A percentile compares a stretch with the other conserved stretches of the same genome.
Evolutionary conservation across 2,797 vertebrate genomes (phyloP).

Genomic region (Choloepus didactylus): DNA sequence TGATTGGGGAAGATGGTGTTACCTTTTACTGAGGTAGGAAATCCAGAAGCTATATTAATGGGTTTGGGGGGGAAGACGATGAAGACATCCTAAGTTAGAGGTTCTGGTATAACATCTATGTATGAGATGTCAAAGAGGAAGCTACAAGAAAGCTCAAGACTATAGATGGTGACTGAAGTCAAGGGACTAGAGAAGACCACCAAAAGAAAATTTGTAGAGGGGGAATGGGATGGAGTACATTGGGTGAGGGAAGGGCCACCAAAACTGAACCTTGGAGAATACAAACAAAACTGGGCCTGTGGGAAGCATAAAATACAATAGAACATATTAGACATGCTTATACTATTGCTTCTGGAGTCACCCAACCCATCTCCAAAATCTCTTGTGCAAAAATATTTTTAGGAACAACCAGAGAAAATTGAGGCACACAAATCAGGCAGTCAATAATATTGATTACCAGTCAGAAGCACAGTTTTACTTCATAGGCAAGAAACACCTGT

Average conservation of each 20-base stretch:
- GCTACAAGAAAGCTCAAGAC: background rate
- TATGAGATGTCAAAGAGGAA: background rate
- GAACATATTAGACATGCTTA: background rate
- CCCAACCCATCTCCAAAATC: background rate
- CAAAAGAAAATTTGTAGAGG: background rate
- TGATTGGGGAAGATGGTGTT: background rate
- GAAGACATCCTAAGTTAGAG: background rate
- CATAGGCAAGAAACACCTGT: background rate
- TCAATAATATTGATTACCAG: no score
- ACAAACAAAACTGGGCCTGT: background rate
- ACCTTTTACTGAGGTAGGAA: background rate
- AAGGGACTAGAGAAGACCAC: background rate
- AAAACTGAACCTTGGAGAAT: background rate
- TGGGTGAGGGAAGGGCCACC: background rate
- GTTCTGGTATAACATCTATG: background rate
- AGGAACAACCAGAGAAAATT: background rate
- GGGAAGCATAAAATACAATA: background rate
- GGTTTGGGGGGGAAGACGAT: background rate
- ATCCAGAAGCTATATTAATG: background rate
- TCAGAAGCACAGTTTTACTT: background rate
- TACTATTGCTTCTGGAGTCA: background rate
- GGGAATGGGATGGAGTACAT: fast-evolving
- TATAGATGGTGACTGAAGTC: background rate
- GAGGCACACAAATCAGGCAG: background rate
- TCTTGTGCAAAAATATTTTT: background rate